phyloP scores from a whole-genome alignment of 2,797 vertebrate genomes.

The Chromobotia macracanthus region DNA sequence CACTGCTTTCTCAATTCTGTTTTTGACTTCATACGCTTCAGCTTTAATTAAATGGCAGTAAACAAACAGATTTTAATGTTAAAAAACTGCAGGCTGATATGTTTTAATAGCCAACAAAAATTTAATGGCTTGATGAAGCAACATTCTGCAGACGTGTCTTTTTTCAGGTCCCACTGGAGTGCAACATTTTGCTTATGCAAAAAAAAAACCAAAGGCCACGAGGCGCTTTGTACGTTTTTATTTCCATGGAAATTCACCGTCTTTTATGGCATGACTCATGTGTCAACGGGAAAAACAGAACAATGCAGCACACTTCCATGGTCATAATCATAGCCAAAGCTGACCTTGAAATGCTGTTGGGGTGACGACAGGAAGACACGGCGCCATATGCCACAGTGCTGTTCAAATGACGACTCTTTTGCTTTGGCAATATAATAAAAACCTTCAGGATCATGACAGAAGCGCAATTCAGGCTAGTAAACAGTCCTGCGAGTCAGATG shows the following conservation, averaged over 20 bases:
- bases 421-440: background rate
- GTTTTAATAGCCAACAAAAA: constrained; percentile 24
- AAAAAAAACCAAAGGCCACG: constrained; percentile 30
- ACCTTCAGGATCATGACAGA: background rate
- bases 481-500: background rate
- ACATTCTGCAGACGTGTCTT: constrained; percentile 21
- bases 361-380: background rate
- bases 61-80: constrained; percentile 18
- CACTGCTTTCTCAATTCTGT: background rate
- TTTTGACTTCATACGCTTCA: background rate
- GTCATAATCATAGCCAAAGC: constrained; percentile 15
- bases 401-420: background rate
- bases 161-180: constrained; percentile 32
- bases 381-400: background rate
- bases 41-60: constrained; percentile 1
- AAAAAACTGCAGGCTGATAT: constrained; percentile 5
- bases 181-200: constrained; percentile 36
- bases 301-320: constrained; percentile 35
- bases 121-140: constrained; percentile 22
- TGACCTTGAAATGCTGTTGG: constrained; percentile 40
- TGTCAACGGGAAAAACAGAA: background rate
- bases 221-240: constrained; percentile 1
- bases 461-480: background rate
- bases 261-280: constrained; percentile 1
- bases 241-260: constrained; percentile 20